Percentiles rank a stretch among this genome's conserved stretches.
These are phyloP conservation scores for Andrena marginata DNA, from an alignment of 2,888 invertebrate genomes.

Conservation along the genomic window DNA sequence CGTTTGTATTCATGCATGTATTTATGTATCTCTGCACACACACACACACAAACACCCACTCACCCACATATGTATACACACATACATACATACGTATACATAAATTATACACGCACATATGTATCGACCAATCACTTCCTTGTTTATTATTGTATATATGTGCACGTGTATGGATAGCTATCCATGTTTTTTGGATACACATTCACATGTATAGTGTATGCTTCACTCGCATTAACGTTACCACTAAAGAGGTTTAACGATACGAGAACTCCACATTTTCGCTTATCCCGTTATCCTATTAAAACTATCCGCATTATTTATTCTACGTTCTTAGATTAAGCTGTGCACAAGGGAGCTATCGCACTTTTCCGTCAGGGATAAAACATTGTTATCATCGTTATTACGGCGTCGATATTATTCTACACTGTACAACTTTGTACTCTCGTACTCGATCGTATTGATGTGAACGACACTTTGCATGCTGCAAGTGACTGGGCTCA, in stretches of 20 bases:
- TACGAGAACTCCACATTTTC: slow-evolving; percentile 50
- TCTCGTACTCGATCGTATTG: slow-evolving; percentile 11
- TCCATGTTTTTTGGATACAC: slow-evolving; percentile 33
- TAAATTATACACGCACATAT: slow-evolving; percentile 47
- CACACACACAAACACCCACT: slow-evolving; percentile 6
- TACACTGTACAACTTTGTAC: slow-evolving; percentile 68
- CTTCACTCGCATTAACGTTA: slow-evolving; percentile 51
- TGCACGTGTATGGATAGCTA: slow-evolving; percentile 24
- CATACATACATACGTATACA: slow-evolving; percentile 55
- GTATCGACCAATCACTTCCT: slow-evolving; percentile 26
- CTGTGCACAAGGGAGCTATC: slow-evolving; percentile 47
- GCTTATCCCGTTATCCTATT: slow-evolving; percentile 59
- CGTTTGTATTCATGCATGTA: slow-evolving; percentile 40
- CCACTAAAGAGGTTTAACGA: slow-evolving; percentile 49
- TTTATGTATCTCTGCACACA: slow-evolving; percentile 21
- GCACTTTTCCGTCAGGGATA: slow-evolving; percentile 47
- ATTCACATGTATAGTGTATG: slow-evolving; percentile 54
- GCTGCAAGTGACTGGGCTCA: slow-evolving; percentile 37
- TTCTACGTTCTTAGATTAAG: slow-evolving; percentile 42
- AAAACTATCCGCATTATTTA: slow-evolving; percentile 59
- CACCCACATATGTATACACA: slow-evolving; percentile 9
- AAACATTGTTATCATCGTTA: slow-evolving; percentile 43
- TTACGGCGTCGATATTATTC: slow-evolving; percentile 55
- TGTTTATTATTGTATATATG: slow-evolving; percentile 15
- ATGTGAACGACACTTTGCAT: slow-evolving; percentile 38